phyloP scores from a whole-genome alignment of 2,888 invertebrate genomes.

The Pachymerium ferrugineum region DNA sequence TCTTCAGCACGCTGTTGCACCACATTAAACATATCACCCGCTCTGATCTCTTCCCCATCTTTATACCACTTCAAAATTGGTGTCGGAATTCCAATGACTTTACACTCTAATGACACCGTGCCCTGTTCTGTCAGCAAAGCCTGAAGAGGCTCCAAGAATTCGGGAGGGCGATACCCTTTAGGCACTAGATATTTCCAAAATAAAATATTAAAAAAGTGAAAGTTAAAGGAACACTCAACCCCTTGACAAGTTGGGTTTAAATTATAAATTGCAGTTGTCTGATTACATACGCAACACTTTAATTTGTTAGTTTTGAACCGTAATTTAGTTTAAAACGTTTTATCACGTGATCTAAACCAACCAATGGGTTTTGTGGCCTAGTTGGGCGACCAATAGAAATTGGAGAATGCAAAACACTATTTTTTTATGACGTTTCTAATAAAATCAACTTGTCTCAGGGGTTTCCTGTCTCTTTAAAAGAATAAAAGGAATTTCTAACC shows the following conservation, averaged over 20 bases:
- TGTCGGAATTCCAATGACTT: constrained; percentile 78
- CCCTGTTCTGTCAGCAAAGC: constrained; percentile 80
- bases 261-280: no score
- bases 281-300: no score
- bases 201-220: neutral
- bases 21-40: constrained; percentile 81
- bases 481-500: constrained; percentile 53
- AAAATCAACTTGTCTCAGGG: no score
- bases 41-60: constrained; percentile 58
- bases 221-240: neutral
- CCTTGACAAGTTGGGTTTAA: no score
- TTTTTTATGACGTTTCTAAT: no score
- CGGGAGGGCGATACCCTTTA: constrained; percentile 79
- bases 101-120: constrained; percentile 83
- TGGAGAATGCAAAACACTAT: neutral
- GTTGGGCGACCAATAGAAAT: no score
- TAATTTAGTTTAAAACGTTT: no score
- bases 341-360: no score
- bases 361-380: no score
- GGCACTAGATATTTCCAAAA: constrained; percentile 55
- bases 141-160: constrained; percentile 76
- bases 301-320: no score
- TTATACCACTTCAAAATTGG: constrained; percentile 50
- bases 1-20: constrained; percentile 72
- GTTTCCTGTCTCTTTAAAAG: neutral